Percentiles rank a stretch among this genome's conserved stretches.
phyloP scores from a whole-genome alignment of 2,888 invertebrate genomes.

The Caenorhabditis zanzibari region DNA sequence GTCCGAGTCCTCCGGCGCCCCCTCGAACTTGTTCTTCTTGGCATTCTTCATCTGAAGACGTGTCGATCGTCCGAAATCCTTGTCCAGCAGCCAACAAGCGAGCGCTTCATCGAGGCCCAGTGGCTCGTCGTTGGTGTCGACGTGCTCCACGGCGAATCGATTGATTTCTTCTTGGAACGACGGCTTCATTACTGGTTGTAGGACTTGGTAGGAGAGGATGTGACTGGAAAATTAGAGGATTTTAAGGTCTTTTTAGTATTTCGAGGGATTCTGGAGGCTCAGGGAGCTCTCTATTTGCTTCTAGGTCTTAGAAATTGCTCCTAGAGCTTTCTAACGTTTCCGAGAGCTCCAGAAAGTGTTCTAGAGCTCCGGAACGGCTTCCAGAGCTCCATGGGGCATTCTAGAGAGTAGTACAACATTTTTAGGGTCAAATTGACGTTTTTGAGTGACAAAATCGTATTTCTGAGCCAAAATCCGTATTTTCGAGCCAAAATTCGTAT shows the following conservation, averaged over 20 bases:
- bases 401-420: too few relatives aligned
- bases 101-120: constrained; percentile 66
- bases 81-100: constrained; percentile 72
- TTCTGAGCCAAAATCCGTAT: too few relatives aligned
- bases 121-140: constrained; percentile 24
- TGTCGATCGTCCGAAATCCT: constrained; percentile 45
- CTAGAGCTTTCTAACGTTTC: too few relatives aligned
- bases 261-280: too few relatives aligned
- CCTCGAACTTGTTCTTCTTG: constrained; percentile 28
- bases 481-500: neutral
- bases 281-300: too few relatives aligned
- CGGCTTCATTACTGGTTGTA: constrained; percentile 38
- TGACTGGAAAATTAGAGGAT: constrained; percentile 38
- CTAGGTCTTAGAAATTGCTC: too few relatives aligned
- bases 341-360: too few relatives aligned
- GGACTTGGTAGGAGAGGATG: constrained; percentile 32
- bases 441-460: too few relatives aligned
- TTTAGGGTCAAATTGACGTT: too few relatives aligned
- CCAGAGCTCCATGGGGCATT: too few relatives aligned
- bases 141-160: constrained; percentile 17
- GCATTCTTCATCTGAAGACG: constrained; percentile 9
- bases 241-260: too few relatives aligned
- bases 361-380: too few relatives aligned
- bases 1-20: constrained; percentile 13
- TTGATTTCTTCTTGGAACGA: constrained; percentile 32